Percentiles rank a stretch among this genome's conserved stretches.
Conservation (phyloP, 1,140 invertebrate species). For the Parasteatoda tepidariorum region DNA sequence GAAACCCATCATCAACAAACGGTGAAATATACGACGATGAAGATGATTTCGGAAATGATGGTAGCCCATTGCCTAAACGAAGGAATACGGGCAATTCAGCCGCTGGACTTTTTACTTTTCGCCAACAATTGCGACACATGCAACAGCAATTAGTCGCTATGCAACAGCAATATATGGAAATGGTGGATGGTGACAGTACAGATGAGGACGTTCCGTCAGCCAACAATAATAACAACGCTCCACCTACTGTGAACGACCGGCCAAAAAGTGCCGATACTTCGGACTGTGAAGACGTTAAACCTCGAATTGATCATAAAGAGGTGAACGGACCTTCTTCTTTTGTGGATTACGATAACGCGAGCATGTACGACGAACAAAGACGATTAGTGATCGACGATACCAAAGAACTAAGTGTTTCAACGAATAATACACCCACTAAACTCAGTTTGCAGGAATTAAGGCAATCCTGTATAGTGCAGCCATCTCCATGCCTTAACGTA, state of each 20-base stretch:
- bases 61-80: conserved; percentile 60
- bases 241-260: neutral
- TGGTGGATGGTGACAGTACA: conserved; percentile 73
- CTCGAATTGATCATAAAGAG: neutral
- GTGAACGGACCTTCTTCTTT: conserved; percentile 69
- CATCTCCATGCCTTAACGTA: conserved; percentile 67
- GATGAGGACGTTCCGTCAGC: conserved; percentile 10
- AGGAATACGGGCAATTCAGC: neutral
- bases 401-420: neutral
- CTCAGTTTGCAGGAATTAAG: neutral
- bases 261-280: conserved; percentile 8
- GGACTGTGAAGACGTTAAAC: conserved; percentile 17
- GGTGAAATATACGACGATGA: conserved; percentile 74
- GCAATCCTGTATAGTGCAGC: conserved; percentile 56
- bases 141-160: conserved; percentile 90
- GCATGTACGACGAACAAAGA: conserved; percentile 39
- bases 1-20: conserved; percentile 53
- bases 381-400: conserved; percentile 31
- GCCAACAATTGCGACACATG: conserved; percentile 85
- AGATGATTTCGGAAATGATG: conserved; percentile 67
- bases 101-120: conserved; percentile 75
- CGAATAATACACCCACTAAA: neutral
- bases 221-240: neutral
- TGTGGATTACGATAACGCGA: conserved; percentile 49
- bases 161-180: conserved; percentile 89